Percentiles rank a stretch among this genome's conserved stretches.
Evolutionary conservation across 2,888 invertebrate species (phyloP).

Genomic region (Drosophila kanekoi): DNA sequence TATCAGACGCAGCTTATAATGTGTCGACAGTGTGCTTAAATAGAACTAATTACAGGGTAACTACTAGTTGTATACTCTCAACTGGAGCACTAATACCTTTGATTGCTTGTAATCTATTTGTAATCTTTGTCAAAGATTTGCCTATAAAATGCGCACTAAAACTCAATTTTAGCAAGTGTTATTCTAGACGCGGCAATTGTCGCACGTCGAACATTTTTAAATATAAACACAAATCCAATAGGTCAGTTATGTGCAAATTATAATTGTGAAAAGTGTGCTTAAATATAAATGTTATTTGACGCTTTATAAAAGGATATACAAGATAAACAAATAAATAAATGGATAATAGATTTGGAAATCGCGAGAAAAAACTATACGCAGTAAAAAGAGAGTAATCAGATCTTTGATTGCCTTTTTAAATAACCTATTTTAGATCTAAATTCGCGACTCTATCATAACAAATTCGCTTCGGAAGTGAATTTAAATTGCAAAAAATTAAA

Average conservation of each 20-base stretch:
- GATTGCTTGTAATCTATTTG: neutral
- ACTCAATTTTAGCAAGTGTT: slow-evolving; percentile 21
- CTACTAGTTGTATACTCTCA: neutral
- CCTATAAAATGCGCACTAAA: slow-evolving; percentile 41
- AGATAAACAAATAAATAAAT: neutral
- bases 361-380: too few relatives aligned
- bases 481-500: too few relatives aligned
- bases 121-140: neutral
- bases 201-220: slow-evolving; percentile 11
- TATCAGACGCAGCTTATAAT: too few relatives aligned
- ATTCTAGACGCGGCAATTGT: slow-evolving; percentile 30
- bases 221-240: neutral
- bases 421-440: too few relatives aligned
- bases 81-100: neutral
- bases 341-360: neutral
- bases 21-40: too few relatives aligned
- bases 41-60: neutral
- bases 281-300: neutral
- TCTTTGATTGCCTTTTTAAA: too few relatives aligned
- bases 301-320: too few relatives aligned
- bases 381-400: too few relatives aligned
- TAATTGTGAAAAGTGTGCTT: neutral
- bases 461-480: too few relatives aligned
- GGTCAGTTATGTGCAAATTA: slow-evolving; percentile 12
- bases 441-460: too few relatives aligned